These are phyloP conservation scores for Pomacea canaliculata DNA, from an alignment of 2,888 invertebrate genomes.

Conservation along the genomic window DNA sequence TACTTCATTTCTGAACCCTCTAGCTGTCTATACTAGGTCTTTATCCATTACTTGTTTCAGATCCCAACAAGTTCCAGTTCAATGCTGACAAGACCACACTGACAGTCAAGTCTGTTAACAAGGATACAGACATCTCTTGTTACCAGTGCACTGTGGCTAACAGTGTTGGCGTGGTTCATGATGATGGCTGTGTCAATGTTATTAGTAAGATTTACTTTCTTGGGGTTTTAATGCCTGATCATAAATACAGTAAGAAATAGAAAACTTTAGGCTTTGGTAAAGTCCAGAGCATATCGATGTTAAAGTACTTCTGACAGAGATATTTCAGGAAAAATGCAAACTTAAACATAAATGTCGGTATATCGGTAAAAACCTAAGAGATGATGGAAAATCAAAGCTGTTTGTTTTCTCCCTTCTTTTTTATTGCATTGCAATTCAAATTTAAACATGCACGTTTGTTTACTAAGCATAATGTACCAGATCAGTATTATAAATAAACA, in stretches of 20 bases:
- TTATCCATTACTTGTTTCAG: constrained; percentile 6
- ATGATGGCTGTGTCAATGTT: constrained; percentile 38
- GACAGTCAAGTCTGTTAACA: constrained; percentile 25
- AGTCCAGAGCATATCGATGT: neutral
- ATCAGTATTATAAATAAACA: no score
- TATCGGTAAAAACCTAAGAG: no score
- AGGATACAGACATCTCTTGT: constrained; percentile 32
- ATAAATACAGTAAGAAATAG: neutral
- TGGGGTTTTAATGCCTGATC: no score
- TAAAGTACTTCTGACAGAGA: neutral
- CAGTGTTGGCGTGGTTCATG: constrained; percentile 20
- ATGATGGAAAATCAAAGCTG: neutral
- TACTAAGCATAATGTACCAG: no score
- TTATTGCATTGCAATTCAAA: no score
- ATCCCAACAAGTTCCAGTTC: constrained; percentile 24
- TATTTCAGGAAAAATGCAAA: no score
- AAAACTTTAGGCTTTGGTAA: neutral
- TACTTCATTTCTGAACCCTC: no score
- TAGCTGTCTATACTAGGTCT: no score
- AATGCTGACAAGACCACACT: neutral
- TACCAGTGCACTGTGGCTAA: constrained; percentile 33
- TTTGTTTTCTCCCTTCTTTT: neutral
- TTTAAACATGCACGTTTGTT: no score
- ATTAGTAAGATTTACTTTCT: constrained; percentile 30
- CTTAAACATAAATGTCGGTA: no score